Evolutionary conservation across 2,888 invertebrate genomes (phyloP), one percentile per base, ranked within the genome.

Genomic region (Strigamia crassipes): DNA sequence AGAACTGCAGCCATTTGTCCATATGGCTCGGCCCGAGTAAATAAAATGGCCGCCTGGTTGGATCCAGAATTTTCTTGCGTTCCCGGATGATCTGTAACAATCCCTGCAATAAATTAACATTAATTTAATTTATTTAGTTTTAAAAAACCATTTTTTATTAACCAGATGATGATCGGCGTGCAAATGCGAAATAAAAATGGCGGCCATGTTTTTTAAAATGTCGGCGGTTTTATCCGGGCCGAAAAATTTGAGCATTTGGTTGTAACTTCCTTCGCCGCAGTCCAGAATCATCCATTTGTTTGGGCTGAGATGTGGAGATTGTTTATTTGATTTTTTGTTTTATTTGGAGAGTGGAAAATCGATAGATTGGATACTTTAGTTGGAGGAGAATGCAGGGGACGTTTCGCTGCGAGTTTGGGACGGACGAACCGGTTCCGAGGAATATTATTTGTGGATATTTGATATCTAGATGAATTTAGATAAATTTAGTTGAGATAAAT

Each of bases 141-240:
- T 34, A 34, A 34, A 34, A n/a, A 56, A 56, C 12, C n/a, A 79
- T n/a, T n/a, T n/a, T n/a, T n/a, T 38, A 15, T 38, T 77, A 82
- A 79, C 90, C 83, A 97, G 92, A 87, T 99, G 98, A 90, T 99
- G 99, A 88, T 99, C 99, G 0, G 97, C 97, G 87, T 99, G 99
- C 82, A 97, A 89, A 90, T 99, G 99, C 0, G 98, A 98, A 51
- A 99, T 89, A 87, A 95, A 99, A 46, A 99, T 90, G 0, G 91
- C 93, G 86, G 92, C 91, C 13, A 83, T 18, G 12, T 82, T 82
- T 21, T 0, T 77, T 9, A 96, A 87, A 83, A 95, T 89, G 1
- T 90, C 86, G 83, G 90, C 89, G 1, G 92, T 91, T 82, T 91
- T 89, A 80, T 91, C 89, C 1, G 90, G 88, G 0, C 97, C 98